Conservation (phyloP, 1,140 invertebrate genomes). For the Sesamia nonagrioides region DNA sequence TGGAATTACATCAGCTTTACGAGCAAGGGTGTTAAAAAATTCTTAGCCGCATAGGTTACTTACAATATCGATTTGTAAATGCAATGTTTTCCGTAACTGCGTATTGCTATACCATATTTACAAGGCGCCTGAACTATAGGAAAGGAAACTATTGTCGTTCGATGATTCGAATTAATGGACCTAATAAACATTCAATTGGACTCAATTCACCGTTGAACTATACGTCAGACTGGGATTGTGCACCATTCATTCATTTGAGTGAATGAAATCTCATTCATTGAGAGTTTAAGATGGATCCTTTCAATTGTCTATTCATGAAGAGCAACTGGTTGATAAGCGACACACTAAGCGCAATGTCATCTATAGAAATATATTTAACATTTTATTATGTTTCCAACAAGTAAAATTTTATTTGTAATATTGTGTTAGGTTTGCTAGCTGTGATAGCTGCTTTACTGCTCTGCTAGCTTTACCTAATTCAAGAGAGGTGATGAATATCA, state of each 20-base stretch:
- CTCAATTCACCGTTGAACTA: not conserved
- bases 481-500: too few species aligned
- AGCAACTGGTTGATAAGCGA: conserved; percentile 5
- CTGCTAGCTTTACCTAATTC: too few species aligned
- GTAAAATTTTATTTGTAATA: too few species aligned
- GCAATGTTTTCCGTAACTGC: not conserved
- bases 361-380: not conserved
- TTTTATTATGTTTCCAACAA: too few species aligned
- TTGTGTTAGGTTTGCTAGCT: too few species aligned
- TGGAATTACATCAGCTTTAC: too few species aligned
- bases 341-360: not conserved
- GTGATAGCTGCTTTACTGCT: too few species aligned
- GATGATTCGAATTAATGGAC: too few species aligned
- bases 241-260: not conserved
- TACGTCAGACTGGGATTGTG: not conserved
- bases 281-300: not conserved
- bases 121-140: not conserved
- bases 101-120: not conserved
- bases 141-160: too few species aligned
- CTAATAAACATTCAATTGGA: too few species aligned
- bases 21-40: too few species aligned
- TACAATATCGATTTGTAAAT: not conserved
- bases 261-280: not conserved
- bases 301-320: not conserved
- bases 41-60: too few species aligned